These are phyloP conservation scores for Isurus oxyrinchus DNA, from an alignment of 2,113 vertebrate genomes.

Conservation along the genomic window DNA sequence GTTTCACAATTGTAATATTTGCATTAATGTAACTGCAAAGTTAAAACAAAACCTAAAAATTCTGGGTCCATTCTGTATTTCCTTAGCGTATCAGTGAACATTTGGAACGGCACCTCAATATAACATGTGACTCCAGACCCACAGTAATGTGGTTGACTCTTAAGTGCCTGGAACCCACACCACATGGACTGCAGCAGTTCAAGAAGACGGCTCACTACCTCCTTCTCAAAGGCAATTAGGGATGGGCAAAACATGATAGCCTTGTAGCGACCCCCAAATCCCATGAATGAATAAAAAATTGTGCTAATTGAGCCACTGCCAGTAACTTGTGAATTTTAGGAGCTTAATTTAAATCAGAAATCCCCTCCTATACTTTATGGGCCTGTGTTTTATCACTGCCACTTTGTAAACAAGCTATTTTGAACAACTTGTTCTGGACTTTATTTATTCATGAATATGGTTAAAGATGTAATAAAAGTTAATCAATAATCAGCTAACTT, in stretches of 20 bases:
- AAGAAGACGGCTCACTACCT: too few relatives aligned
- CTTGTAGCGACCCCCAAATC: too few relatives aligned
- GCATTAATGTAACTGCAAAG: not conserved
- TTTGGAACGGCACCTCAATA: not conserved
- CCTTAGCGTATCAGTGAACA: not conserved
- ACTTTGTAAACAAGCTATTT: not conserved
- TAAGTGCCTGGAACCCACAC: too few relatives aligned
- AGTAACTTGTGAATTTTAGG: not conserved
- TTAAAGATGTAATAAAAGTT: constrained; percentile 7
- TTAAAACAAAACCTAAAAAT: not conserved
- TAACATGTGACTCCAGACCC: not conserved
- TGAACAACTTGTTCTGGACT: not conserved
- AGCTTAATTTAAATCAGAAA: not conserved
- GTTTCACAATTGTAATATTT: not conserved
- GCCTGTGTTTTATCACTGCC: not conserved
- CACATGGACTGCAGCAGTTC: too few relatives aligned
- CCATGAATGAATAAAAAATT: too few relatives aligned
- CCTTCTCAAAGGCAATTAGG: too few relatives aligned
- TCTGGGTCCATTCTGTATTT: not conserved
- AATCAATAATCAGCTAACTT: not conserved
- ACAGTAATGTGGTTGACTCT: too few relatives aligned
- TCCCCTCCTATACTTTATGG: not conserved
- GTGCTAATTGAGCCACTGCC: not conserved
- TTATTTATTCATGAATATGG: not conserved
- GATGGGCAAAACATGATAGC: too few relatives aligned